These are phyloP conservation scores for Corvus moneduloides DNA, from an alignment of 2,113 vertebrate species.

Conservation along the genomic window DNA sequence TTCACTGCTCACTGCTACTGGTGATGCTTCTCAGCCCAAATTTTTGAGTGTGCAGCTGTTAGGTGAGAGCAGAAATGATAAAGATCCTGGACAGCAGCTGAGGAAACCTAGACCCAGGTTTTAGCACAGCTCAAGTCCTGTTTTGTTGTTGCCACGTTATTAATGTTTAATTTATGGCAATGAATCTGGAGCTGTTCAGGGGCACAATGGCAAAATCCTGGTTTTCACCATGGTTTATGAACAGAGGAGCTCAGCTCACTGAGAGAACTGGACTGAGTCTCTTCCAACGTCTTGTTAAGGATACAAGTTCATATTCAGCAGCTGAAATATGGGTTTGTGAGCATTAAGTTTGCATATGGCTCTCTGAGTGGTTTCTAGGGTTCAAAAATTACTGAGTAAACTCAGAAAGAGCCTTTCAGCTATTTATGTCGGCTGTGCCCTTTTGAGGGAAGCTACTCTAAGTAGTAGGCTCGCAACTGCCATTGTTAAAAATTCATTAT, in stretches of 20 bases:
- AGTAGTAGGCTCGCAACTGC: background rate
- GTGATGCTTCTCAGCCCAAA: background rate
- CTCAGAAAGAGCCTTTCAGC: slow-evolving; percentile 6
- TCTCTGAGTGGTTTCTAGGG: background rate
- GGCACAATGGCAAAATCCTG: background rate
- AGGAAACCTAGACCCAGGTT: background rate
- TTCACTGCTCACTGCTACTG: background rate
- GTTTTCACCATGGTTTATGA: background rate
- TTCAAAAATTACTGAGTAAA: background rate
- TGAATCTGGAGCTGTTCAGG: background rate
- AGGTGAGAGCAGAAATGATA: background rate
- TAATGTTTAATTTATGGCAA: background rate
- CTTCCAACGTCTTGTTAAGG: background rate
- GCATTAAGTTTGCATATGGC: background rate
- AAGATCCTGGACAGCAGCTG: background rate
- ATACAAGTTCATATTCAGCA: background rate
- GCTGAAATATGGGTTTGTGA: background rate
- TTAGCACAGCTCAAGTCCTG: background rate
- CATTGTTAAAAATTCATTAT: slow-evolving; percentile 32
- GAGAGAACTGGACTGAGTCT: background rate
- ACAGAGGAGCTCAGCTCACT: background rate
- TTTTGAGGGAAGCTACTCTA: background rate
- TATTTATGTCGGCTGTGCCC: slow-evolving; percentile 3
- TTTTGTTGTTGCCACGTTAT: background rate
- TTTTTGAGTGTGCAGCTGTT: background rate